These are phyloP conservation scores for Nymphalis c-album DNA, from an alignment of 2,888 invertebrate species.

Conservation along the genomic window DNA sequence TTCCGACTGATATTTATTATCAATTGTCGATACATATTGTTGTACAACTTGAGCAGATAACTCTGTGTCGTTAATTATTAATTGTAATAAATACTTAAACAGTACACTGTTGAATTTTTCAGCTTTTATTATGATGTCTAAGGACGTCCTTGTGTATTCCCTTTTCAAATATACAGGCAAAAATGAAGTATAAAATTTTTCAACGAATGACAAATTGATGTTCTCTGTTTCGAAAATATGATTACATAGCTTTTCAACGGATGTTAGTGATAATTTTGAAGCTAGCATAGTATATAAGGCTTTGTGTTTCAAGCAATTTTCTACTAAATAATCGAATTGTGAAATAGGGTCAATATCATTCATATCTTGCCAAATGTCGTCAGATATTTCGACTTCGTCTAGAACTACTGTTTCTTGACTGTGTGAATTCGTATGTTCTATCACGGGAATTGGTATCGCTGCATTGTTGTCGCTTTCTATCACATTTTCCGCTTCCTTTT, in stretches of 20 bases:
- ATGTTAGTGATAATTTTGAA: conserved; percentile 43
- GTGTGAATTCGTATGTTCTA: neutral
- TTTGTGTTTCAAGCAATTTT: conserved; percentile 47
- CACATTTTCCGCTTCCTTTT: neutral
- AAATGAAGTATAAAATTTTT: conserved; percentile 47
- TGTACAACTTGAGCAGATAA: conserved; percentile 51
- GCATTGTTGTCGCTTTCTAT: conserved; percentile 8
- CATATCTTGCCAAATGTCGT: neutral
- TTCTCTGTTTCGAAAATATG: conserved; percentile 45
- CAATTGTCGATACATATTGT: conserved; percentile 51
- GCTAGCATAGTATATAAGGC: conserved; percentile 48
- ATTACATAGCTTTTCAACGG: conserved; percentile 51
- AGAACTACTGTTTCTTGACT: neutral
- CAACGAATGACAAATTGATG: conserved; percentile 41
- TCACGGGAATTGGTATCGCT: neutral
- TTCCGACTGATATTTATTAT: conserved; percentile 38
- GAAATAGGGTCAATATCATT: conserved; percentile 46
- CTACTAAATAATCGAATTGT: conserved; percentile 45
- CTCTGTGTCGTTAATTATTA: conserved; percentile 49
- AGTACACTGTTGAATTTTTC: conserved; percentile 43
- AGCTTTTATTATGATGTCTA: conserved; percentile 55
- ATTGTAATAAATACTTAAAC: conserved; percentile 48
- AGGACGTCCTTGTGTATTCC: conserved; percentile 47
- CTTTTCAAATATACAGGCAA: conserved; percentile 51
- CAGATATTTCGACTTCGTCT: neutral